phyloP scores from a whole-genome alignment of 1,140 invertebrate species.

The Latrodectus geometricus region DNA sequence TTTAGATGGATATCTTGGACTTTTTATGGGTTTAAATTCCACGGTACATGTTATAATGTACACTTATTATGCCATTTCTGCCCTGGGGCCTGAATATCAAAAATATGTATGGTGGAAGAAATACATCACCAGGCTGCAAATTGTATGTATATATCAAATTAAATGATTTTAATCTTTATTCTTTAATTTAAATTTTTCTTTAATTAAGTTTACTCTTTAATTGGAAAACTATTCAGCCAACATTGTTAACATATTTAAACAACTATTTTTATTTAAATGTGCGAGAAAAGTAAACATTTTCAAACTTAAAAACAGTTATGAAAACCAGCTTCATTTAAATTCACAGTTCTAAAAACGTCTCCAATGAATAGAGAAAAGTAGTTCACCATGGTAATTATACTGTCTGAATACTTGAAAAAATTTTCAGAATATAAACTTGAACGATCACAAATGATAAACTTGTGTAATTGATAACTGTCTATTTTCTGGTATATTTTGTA shows the following conservation, averaged over 20 bases:
- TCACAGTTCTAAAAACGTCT: no score
- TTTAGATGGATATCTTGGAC: conserved; percentile 47
- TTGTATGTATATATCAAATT: conserved; percentile 39
- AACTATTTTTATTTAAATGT: not conserved
- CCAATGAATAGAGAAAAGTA: no score
- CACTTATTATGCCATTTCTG: conserved; percentile 69
- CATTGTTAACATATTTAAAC: not conserved
- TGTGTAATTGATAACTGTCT: no score
- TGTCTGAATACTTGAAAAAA: no score
- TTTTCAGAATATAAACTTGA: no score
- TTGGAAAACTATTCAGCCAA: not conserved
- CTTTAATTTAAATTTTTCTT: not conserved
- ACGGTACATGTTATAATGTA: conserved; percentile 71
- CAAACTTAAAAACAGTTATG: no score
- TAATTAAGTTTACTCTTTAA: not conserved
- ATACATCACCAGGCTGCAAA: conserved; percentile 67
- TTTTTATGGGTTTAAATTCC: conserved; percentile 77
- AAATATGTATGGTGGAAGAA: conserved; percentile 71
- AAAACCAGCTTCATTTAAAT: no score
- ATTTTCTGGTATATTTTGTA: no score
- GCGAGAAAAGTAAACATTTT: not conserved
- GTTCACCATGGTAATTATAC: no score
- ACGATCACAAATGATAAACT: no score
- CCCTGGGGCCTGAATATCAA: conserved; percentile 68
- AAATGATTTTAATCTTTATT: not conserved